A percentile compares a stretch with the other conserved stretches of the same genome.
phyloP scores from a whole-genome alignment of 2,888 invertebrate genomes.

The Campoplex nolae region DNA sequence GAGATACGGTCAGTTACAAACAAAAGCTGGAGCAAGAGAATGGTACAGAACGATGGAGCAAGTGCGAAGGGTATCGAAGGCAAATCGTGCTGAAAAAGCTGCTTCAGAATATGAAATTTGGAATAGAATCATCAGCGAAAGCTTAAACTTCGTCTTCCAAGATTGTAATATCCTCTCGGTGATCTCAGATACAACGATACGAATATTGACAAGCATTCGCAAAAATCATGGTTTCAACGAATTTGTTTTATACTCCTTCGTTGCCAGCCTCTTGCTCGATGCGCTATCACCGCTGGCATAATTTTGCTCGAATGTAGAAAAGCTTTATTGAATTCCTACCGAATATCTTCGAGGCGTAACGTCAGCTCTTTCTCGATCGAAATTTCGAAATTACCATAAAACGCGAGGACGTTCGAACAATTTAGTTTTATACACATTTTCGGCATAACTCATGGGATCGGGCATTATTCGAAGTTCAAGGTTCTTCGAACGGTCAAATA shows the following conservation, averaged over 20 bases:
- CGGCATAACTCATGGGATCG: neutral
- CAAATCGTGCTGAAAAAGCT: neutral
- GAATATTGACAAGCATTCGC: constrained; percentile 22
- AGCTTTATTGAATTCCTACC: constrained; percentile 61
- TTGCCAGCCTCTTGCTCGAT: neutral
- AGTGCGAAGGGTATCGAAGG: neutral
- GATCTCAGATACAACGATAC: neutral
- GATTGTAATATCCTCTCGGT: constrained; percentile 6
- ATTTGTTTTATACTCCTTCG: constrained; percentile 8
- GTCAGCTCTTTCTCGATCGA: constrained; percentile 42
- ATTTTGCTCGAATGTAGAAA: constrained; percentile 27
- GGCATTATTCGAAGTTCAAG: neutral
- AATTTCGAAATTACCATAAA: constrained; percentile 32
- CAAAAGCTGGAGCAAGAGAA: neutral
- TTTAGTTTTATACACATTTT: constrained; percentile 14
- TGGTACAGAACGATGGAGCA: neutral
- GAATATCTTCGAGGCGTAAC: constrained; percentile 33
- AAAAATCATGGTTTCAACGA: constrained; percentile 2
- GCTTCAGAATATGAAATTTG: neutral
- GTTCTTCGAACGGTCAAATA: neutral
- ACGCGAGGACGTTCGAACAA: neutral
- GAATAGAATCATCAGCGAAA: constrained; percentile 25
- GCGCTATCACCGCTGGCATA: neutral
- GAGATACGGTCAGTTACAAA: constrained; percentile 14
- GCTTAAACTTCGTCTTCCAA: neutral